Evolutionary conservation across 2,888 invertebrate species (phyloP), one percentile per base, ranked within the genome.

Genomic region (Ormyrus labotus): DNA sequence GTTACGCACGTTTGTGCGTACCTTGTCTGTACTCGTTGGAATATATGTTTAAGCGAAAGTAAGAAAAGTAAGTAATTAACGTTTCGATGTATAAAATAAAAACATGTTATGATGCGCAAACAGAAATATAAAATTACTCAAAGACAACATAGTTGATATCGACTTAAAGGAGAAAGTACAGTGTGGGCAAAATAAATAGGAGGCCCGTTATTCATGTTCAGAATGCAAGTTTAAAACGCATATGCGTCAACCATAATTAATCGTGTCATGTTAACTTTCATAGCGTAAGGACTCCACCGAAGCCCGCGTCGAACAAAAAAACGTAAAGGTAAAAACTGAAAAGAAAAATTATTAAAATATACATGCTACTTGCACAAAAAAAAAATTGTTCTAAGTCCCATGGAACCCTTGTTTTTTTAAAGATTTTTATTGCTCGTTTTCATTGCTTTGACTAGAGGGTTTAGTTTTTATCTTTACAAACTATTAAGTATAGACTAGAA

Each of bases 61-160:
- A 60, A 6, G 11, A 8, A 48, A 48, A 71, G 11, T 73, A 74
- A 55, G 64, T 64, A 77, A 57, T 67, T 75, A 71, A 70, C 58
- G 60, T 68, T 63, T 10, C 48, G 7, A n/a, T 51, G 57, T 80
- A 72, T 72, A 78, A 69, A 77, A 53, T 77, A 81, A 11, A 51
- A 71, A 69, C 65, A 71, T 75, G 75, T 72, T 81, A 13, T 11
- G 51, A 53, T 34, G 3, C 4, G 34, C 34, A 34, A 34, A 34
- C 34, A 34, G 34, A 34, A 34, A 34, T 34, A 34, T 34, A 69
- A 58, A 57, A 76, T 73, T 73, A 69, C 63, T 60, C 64, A 76
- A 74, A 60, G 70, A 9, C 45, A 4, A 34, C 34, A 34, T 75
- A 10, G 47, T 45, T 2, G 47, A 57, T 70, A 64, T 64, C 57